Conservation (phyloP, 2,113 vertebrate species). For the Sturnus vulgaris region DNA sequence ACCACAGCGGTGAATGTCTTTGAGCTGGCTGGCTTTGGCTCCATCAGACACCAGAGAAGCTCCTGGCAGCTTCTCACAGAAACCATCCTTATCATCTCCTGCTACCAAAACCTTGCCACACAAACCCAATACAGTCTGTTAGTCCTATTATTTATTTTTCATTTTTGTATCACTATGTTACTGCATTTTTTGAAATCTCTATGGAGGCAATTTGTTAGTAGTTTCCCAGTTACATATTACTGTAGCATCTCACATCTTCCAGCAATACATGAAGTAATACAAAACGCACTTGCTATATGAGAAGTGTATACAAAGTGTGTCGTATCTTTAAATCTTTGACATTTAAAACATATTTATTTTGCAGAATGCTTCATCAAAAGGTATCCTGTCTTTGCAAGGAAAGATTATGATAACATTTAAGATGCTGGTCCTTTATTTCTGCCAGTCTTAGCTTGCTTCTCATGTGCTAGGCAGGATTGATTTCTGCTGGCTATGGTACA, state of each 20-base stretch:
- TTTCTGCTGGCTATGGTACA: not conserved
- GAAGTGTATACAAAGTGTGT: not conserved
- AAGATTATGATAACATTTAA: not conserved
- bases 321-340: not conserved
- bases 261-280: not conserved
- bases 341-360: not conserved
- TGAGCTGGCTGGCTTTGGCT: not conserved
- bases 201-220: not conserved
- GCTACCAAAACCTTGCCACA: not conserved
- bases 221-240: not conserved
- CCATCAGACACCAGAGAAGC: not conserved
- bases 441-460: not conserved
- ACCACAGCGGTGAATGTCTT: not conserved
- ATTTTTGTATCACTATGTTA: not conserved
- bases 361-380: not conserved
- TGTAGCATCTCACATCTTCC: not conserved
- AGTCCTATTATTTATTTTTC: not conserved
- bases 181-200: not conserved
- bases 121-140: not conserved
- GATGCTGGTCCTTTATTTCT: not conserved
- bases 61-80: not conserved
- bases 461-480: not conserved
- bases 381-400: not conserved
- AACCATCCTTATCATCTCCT: no score
- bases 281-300: not conserved